phyloP scores from a whole-genome alignment of 2,797 vertebrate species.

The Parambassis ranga region DNA sequence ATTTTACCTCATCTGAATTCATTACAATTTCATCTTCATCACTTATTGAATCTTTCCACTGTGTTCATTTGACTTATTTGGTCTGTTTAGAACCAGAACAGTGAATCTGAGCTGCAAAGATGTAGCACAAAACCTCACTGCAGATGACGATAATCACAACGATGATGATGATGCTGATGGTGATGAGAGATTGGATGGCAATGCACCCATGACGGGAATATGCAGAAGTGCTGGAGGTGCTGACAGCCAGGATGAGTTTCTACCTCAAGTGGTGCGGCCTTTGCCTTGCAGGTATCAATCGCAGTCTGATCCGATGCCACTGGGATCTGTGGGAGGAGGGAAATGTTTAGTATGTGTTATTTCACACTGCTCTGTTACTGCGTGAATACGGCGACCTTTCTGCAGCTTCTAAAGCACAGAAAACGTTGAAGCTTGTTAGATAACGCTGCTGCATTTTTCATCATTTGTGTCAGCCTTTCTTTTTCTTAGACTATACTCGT shows the following conservation, averaged over 20 bases:
- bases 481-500: not conserved
- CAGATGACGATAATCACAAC: slow-evolving; percentile 7
- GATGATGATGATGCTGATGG: not conserved
- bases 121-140: not conserved
- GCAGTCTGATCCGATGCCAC: slow-evolving; percentile 76
- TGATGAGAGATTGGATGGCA: slow-evolving; percentile 13
- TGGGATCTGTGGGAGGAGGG: slow-evolving; percentile 75
- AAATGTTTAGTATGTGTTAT: slow-evolving; percentile 38
- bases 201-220: slow-evolving; percentile 4
- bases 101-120: too few relatives aligned
- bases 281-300: slow-evolving; percentile 76
- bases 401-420: not conserved
- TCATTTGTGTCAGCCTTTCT: not conserved
- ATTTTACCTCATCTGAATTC: slow-evolving; percentile 20
- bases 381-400: not conserved
- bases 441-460: not conserved
- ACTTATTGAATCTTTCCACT: not conserved
- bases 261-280: slow-evolving; percentile 73
- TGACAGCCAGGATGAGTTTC: slow-evolving; percentile 25
- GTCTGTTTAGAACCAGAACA: too few relatives aligned
- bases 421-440: not conserved
- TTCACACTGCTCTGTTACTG: slow-evolving; percentile 12
- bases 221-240: slow-evolving; percentile 9
- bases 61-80: not conserved
- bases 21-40: slow-evolving; percentile 14